Percentiles rank a stretch among this genome's conserved stretches.
Conservation (phyloP, 2,888 invertebrate species). For the Phasia obesa region DNA sequence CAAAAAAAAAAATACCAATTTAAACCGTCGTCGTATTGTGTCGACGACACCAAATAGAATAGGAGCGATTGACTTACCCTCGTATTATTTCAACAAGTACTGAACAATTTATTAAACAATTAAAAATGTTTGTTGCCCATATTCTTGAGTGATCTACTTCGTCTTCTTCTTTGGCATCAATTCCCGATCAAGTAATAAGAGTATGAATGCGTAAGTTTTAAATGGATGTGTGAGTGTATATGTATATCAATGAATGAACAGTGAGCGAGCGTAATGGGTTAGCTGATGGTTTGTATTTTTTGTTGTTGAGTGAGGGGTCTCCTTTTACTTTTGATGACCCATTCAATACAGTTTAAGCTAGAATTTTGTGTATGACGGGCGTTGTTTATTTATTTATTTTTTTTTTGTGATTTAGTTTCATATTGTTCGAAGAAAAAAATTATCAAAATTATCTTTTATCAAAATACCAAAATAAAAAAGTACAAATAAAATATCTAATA, state of each 20-base stretch:
- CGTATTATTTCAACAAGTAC: constrained; percentile 15
- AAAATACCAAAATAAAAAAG: constrained; percentile 12
- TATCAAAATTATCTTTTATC: constrained; percentile 7
- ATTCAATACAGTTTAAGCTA: constrained; percentile 55
- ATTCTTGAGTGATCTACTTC: constrained; percentile 9
- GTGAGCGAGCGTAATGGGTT: constrained; percentile 4
- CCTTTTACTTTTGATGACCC: constrained; percentile 43
- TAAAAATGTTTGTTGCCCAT: constrained; percentile 27
- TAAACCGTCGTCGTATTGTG: no score
- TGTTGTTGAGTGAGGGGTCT: constrained; percentile 47
- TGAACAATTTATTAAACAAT: constrained; percentile 50
- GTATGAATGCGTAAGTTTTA: background rate
- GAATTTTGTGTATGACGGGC: constrained; percentile 36
- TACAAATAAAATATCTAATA: constrained; percentile 2
- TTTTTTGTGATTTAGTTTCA: background rate
- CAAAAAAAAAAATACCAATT: no score
- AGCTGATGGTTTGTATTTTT: constrained; percentile 8
- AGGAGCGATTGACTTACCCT: no score
- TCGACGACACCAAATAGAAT: no score
- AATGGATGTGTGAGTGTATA: background rate
- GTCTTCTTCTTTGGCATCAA: background rate
- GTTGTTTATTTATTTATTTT: background rate
- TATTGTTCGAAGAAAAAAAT: background rate
- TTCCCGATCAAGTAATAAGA: background rate
- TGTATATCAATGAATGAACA: constrained; percentile 2